These are phyloP conservation scores for Gasterosteus nipponicus DNA, from an alignment of 2,113 vertebrate genomes.

Conservation along the genomic window DNA sequence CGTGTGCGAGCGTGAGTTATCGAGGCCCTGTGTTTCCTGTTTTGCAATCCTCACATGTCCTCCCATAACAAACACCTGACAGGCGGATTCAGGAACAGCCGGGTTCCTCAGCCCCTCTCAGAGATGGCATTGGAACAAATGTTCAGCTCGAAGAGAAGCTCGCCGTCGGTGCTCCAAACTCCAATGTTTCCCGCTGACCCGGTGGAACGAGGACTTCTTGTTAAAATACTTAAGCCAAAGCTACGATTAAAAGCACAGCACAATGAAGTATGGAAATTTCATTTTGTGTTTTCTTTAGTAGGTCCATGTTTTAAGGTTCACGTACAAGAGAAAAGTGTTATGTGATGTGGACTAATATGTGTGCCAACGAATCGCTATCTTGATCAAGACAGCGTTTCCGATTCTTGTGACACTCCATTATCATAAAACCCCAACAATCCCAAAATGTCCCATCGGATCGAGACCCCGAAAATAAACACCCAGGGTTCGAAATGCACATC, in stretches of 20 bases:
- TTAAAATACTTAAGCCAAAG: background rate
- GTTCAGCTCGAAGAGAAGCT: background rate
- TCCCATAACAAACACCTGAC: conserved; percentile 65
- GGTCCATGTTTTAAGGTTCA: background rate
- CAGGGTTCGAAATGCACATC: background rate
- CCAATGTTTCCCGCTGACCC: too few species aligned
- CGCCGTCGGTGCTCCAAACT: background rate
- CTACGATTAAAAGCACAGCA: background rate
- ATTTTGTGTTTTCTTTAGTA: background rate
- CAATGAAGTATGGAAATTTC: background rate
- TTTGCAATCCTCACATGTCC: conserved; percentile 70
- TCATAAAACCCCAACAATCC: background rate
- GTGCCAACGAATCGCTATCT: background rate
- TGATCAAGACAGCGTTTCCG: background rate
- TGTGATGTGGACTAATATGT: background rate
- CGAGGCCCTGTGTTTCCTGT: conserved; percentile 77
- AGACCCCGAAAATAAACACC: background rate
- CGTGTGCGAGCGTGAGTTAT: conserved; percentile 54
- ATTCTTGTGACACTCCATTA: background rate
- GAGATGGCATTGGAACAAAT: background rate
- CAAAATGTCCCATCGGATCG: background rate
- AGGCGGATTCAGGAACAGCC: conserved; percentile 59
- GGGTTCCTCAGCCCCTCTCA: conserved; percentile 38
- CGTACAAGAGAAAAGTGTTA: background rate
- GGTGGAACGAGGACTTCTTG: too few species aligned